Evolutionary conservation across 2,888 invertebrate genomes (phyloP).

Genomic region (Diploptera punctata): DNA sequence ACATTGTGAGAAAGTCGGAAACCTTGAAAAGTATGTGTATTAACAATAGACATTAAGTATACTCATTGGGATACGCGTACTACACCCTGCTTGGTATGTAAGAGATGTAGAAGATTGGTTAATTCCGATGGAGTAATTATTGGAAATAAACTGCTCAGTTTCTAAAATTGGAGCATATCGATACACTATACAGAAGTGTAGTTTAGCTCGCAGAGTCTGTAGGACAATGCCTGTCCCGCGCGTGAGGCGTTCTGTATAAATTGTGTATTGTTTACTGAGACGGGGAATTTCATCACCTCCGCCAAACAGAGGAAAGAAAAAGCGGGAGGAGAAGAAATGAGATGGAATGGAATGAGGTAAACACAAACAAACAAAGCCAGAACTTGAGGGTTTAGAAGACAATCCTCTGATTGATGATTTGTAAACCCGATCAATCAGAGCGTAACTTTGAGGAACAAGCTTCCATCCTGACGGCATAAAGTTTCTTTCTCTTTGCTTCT

Average conservation of each 20-base stretch:
- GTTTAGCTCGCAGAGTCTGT: too few species aligned
- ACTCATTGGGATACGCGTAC: too few species aligned
- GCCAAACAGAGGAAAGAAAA: background rate
- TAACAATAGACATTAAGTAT: too few species aligned
- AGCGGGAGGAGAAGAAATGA: slow-evolving; percentile 6
- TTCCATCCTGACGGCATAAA: slow-evolving; percentile 30
- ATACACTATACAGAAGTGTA: too few species aligned
- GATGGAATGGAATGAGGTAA: slow-evolving; percentile 34
- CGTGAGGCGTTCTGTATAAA: background rate
- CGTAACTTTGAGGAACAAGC: slow-evolving; percentile 19
- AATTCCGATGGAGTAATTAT: too few species aligned
- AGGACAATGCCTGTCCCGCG: too few species aligned
- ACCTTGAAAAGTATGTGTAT: too few species aligned
- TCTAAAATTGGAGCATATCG: too few species aligned
- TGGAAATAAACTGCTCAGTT: too few species aligned
- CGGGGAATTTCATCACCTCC: slow-evolving; percentile 16
- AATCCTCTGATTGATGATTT: slow-evolving; percentile 43
- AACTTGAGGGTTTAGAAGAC: slow-evolving; percentile 30
- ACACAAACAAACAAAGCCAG: slow-evolving; percentile 35
- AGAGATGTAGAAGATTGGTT: too few species aligned
- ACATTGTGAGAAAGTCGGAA: too few species aligned
- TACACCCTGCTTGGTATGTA: too few species aligned
- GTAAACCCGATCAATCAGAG: slow-evolving; percentile 43
- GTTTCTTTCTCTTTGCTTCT: slow-evolving; percentile 24
- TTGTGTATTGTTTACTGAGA: background rate